Evolutionary conservation across 2,113 vertebrate genomes (phyloP).

Genomic region (Okapia johnstoni): DNA sequence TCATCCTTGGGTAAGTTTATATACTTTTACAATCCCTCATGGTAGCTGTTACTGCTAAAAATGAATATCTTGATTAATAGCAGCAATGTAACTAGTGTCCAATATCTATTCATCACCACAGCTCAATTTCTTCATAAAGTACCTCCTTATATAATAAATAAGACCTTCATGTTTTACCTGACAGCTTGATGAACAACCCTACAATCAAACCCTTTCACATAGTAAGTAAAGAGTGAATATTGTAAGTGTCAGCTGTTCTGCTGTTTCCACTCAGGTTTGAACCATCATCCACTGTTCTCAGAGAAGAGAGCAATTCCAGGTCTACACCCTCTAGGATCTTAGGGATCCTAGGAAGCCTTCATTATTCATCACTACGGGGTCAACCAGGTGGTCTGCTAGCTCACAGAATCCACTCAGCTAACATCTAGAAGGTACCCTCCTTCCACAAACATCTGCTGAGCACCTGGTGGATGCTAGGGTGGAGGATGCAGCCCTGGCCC

Average conservation of each 20-base stretch:
- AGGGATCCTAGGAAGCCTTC: not conserved
- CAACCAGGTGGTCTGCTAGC: not conserved
- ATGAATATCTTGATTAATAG: slow-evolving; percentile 80
- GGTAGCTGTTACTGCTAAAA: slow-evolving; percentile 32
- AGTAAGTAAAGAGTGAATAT: slow-evolving; percentile 79
- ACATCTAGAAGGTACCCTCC: not conserved
- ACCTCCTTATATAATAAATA: slow-evolving; percentile 80
- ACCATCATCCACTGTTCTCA: slow-evolving; percentile 63
- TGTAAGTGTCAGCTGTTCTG: slow-evolving; percentile 77
- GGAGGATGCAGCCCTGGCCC: not conserved
- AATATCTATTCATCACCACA: slow-evolving; percentile 78
- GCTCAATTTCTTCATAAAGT: slow-evolving; percentile 76
- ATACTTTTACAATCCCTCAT: slow-evolving; percentile 44
- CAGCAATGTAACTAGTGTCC: slow-evolving; percentile 76
- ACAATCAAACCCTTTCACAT: slow-evolving; percentile 81
- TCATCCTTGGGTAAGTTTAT: slow-evolving; percentile 40
- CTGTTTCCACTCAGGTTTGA: slow-evolving; percentile 75
- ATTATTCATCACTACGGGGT: not conserved
- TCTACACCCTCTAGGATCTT: not conserved
- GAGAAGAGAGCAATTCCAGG: slow-evolving; percentile 15
- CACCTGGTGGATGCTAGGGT: not conserved
- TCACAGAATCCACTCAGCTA: not conserved
- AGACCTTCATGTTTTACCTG: slow-evolving; percentile 73
- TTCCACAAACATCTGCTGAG: not conserved
- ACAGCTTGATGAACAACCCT: slow-evolving; percentile 86